These are phyloP conservation scores for Dynastes hyllus DNA, from an alignment of 2,888 invertebrate species.

Conservation along the genomic window DNA sequence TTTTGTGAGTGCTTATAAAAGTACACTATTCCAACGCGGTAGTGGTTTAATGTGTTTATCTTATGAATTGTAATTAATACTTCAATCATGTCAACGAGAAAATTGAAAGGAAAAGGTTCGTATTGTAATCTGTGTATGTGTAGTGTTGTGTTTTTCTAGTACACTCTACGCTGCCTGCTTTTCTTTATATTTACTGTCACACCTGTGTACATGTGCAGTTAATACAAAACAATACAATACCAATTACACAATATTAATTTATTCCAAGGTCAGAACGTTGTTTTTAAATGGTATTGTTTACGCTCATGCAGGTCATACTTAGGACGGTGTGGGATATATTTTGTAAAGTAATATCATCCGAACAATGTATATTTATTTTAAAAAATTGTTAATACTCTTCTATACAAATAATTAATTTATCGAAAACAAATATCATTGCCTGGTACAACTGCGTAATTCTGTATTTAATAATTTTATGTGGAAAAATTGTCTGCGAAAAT, in stretches of 20 bases:
- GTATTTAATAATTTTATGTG: no score
- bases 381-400: background rate
- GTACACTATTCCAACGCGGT: constrained; percentile 5
- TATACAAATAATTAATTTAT: no score
- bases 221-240: constrained; percentile 23
- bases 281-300: constrained; percentile 39
- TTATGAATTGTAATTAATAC: constrained; percentile 20
- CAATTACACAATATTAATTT: constrained; percentile 30
- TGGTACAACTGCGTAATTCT: no score
- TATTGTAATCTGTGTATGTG: background rate
- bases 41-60: constrained; percentile 32
- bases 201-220: constrained; percentile 25
- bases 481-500: no score
- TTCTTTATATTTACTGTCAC: constrained; percentile 16
- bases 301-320: background rate
- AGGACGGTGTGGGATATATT: background rate
- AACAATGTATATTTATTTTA: constrained; percentile 9
- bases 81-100: constrained; percentile 22
- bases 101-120: constrained; percentile 40
- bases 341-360: background rate
- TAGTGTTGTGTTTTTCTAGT: background rate
- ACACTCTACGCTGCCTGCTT: background rate
- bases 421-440: no score
- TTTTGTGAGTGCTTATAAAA: constrained; percentile 33
- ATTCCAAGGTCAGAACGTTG: constrained; percentile 40